Base-by-base conservation (phyloP, 2,113 vertebrate genomes). In the Montifringilla adamsi region DNA sequence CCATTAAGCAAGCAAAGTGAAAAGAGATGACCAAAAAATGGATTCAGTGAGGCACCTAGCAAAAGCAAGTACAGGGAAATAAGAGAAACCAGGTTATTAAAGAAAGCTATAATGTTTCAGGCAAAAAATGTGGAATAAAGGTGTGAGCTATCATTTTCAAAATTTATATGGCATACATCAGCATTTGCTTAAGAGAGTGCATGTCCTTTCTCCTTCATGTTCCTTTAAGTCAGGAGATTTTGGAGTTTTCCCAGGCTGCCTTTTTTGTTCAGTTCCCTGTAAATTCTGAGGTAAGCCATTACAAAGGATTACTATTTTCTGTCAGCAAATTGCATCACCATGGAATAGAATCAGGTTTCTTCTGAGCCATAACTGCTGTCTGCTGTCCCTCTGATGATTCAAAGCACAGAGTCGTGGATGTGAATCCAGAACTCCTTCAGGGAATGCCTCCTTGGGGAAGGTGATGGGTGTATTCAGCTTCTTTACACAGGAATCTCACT, bases 51-150 rank as follows among this genome's bases (percentile, higher is more conserved):
- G 46, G 35, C 85, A 94, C 60, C 87, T 94, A 75, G 91, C 46
- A 92, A 94, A 87, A 80, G 22, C 52, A 69, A 89, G 74, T 67
- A 22, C 22, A 62, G 28, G 26, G 63, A 95, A 95, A 92, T 82
- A 77, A 70, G 52, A 93, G 59, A 90, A 93, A 49, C 3, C 18
- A 46, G 26, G 18, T 89, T 96, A 56, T 75, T 94, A 92, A 92
- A 66, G 28, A 73, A 64, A 55, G 80, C 37, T 85, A 74, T 94
- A 77, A 4, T 59, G 41, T 95, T 96, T 94, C 90, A 87, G 67
- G 59, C 27, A 91, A 87, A 89, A 64, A 81, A 68, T 43, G 44
- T 78, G 14, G 39, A 21, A 68, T 84, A 75, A 88, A 84, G 50
- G 70, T 62, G 30, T 64, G 31, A 96, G 83, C 0, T 11, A 88